A percentile compares a stretch with the other conserved stretches of the same genome.
Conservation (phyloP, 2,113 vertebrate genomes). For the Condylura cristata region DNA sequence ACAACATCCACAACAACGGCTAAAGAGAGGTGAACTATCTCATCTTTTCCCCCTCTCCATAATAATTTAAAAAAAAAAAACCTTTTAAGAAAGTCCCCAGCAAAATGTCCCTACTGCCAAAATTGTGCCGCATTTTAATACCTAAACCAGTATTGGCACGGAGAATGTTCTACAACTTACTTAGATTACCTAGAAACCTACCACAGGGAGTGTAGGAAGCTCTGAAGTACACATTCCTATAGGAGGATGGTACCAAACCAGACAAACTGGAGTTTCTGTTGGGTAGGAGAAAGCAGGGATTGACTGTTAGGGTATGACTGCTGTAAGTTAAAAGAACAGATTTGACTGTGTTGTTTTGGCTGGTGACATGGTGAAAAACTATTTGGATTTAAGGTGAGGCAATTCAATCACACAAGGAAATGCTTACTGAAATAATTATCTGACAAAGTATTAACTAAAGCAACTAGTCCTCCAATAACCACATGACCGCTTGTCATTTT, state of each 20-base stretch:
- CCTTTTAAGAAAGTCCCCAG: neutral
- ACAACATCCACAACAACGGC: neutral
- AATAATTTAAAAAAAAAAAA: neutral
- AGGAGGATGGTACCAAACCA: neutral
- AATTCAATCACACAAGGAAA: neutral
- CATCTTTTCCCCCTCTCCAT: neutral
- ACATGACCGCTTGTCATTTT: neutral
- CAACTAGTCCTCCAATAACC: neutral
- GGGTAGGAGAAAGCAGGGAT: neutral
- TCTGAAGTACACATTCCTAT: neutral
- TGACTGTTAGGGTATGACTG: neutral
- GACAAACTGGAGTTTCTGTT: neutral
- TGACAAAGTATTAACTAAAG: neutral
- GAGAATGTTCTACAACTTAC: neutral
- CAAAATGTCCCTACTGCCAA: constrained; percentile 3
- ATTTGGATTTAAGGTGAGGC: neutral
- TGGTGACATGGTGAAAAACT: neutral
- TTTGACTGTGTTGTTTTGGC: neutral
- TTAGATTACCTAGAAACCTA: neutral
- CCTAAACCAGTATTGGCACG: neutral
- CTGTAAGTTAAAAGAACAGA: neutral
- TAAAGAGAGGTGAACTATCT: neutral
- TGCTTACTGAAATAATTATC: neutral
- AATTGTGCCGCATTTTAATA: neutral
- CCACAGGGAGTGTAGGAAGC: neutral